phyloP scores from a whole-genome alignment of 2,888 invertebrate genomes.

The Drosophila yooni region DNA sequence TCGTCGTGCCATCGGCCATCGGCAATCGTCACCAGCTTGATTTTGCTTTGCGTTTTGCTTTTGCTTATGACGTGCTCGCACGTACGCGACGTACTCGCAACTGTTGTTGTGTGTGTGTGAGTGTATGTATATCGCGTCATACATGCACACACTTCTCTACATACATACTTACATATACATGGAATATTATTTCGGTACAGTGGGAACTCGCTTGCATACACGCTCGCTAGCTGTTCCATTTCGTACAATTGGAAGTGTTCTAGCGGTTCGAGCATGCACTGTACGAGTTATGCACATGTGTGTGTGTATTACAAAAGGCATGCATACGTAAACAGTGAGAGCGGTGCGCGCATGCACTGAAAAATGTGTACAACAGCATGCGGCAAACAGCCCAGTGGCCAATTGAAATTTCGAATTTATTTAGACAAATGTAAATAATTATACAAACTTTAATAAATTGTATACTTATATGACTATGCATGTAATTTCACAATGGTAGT shows the following conservation, averaged over 20 bases:
- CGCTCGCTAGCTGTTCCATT: neutral
- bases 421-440: neutral
- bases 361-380: slow-evolving; percentile 63
- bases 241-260: slow-evolving; percentile 12
- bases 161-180: slow-evolving; percentile 8
- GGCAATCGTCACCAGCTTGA: slow-evolving; percentile 51
- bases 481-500: neutral
- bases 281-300: slow-evolving; percentile 33
- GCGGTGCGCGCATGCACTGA: slow-evolving; percentile 61
- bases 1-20: slow-evolving; percentile 5
- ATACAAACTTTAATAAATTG: neutral
- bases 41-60: slow-evolving; percentile 62
- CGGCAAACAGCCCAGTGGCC: slow-evolving; percentile 40
- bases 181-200: slow-evolving; percentile 17
- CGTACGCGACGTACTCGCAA: slow-evolving; percentile 59
- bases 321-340: slow-evolving; percentile 27
- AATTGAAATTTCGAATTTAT: slow-evolving; percentile 25
- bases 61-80: slow-evolving; percentile 77
- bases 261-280: slow-evolving; percentile 27
- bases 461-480: neutral
- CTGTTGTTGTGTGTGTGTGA: slow-evolving; percentile 51
- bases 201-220: slow-evolving; percentile 19
- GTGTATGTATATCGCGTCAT: slow-evolving; percentile 42
- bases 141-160: slow-evolving; percentile 22
- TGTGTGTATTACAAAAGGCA: slow-evolving; percentile 21